Conservation (phyloP, 2,113 vertebrate species). For the Jaculus jaculus region DNA sequence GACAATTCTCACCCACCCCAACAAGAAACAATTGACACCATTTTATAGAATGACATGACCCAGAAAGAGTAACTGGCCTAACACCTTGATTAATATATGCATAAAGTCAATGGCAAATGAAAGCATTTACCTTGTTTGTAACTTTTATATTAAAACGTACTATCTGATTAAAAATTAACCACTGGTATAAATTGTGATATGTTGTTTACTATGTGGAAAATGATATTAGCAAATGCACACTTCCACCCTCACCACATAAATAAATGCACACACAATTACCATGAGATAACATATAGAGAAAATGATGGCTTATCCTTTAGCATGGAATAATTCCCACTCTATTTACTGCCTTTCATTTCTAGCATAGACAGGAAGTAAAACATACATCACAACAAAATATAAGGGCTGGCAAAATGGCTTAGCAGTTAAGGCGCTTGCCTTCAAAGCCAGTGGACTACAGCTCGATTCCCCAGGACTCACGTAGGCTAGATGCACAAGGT, state of each 20-base stretch:
- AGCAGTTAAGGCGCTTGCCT: too few species aligned
- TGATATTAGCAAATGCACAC: neutral
- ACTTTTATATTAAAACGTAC: neutral
- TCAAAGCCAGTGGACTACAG: too few species aligned
- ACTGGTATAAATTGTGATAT: neutral
- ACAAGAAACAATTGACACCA: neutral
- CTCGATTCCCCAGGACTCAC: too few species aligned
- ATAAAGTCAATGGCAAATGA: neutral
- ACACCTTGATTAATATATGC: neutral
- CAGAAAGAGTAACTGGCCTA: rapidly evolving
- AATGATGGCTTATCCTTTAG: neutral
- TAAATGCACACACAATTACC: neutral
- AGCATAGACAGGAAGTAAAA: neutral
- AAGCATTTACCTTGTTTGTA: neutral
- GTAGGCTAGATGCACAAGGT: too few species aligned
- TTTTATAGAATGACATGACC: neutral
- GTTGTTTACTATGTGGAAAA: neutral
- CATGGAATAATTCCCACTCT: neutral
- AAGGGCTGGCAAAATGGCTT: too few species aligned
- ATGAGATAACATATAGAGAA: neutral
- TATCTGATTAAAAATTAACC: neutral
- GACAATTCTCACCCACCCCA: neutral
- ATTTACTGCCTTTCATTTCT: neutral
- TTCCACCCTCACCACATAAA: too few species aligned
- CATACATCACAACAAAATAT: neutral